Evolutionary conservation across 1,140 invertebrate species (phyloP), one percentile per base, ranked within the genome.

Genomic region (Procambarus clarkii): DNA sequence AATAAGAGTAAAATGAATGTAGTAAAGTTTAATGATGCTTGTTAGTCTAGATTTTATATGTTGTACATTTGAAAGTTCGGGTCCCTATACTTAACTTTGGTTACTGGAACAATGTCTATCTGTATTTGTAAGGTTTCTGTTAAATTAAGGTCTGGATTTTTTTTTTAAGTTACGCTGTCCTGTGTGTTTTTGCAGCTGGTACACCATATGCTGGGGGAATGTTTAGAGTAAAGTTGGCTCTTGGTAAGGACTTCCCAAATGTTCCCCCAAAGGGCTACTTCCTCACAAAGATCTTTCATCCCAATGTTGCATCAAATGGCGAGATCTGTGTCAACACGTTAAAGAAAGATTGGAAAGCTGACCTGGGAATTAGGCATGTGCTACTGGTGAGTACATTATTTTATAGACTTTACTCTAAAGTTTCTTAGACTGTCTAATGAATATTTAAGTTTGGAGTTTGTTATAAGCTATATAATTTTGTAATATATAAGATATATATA

Each of bases 301-400:
- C 98, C 54, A 99, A 99, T 96, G 98, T 99, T 93, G 97, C 98
- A 15, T 96, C 96, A 93, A 98, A 97, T 95, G 98, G 98, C 69
- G 98, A 99, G 95, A 99, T 99, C 94, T 99, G 98, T 95, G 98
- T 99, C 0, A 99, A 99, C 95, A 99, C 98, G 85, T 95, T 99
- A 84, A 98, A 99, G 95, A 98, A 98, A 95, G 98, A 99, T 95
- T 99, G 98, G 98, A 98, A 98, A 94, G 96, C 98, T 91, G 98
- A 99, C 95, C 96, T 99, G 93, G 98, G 98, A 94, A 97, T 99
- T 87, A 98, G 98, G 96, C 98, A 99, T 95, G 98, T 99, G 95
- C 95, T 99, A 94, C 95, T 99, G 94, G 97, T 98, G 95, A 95
- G 95, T 95, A 93, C 86, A n/a, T 21, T 64, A 5, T 44, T 24